Evolutionary conservation across 1,140 invertebrate genomes (phyloP).

Genomic region (Pollicipes pollicipes): DNA sequence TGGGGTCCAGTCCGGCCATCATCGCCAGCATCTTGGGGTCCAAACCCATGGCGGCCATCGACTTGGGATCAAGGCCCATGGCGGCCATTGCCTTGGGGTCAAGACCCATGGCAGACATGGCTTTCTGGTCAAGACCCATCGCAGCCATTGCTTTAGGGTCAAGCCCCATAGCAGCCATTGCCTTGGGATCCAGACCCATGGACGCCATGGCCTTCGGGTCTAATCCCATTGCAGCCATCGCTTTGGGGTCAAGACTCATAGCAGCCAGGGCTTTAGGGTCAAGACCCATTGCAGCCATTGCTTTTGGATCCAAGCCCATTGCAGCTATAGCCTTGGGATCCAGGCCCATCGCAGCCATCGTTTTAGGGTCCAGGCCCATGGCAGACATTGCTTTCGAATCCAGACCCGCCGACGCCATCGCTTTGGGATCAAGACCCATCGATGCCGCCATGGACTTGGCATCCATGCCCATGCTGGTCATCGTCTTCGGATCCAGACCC

Average conservation of each 20-base stretch:
- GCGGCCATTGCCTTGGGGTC: conserved; percentile 12
- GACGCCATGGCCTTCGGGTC: conserved; percentile 10
- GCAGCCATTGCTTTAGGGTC: conserved; percentile 10
- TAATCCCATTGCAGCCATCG: conserved; percentile 5
- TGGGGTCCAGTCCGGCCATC: conserved; percentile 12
- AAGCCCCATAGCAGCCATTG: conserved; percentile 6
- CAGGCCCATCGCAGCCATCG: conserved; percentile 13
- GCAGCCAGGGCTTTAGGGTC: conserved; percentile 13
- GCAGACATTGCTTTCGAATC: conserved; percentile 24
- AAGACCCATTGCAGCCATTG: conserved; percentile 12
- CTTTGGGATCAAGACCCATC: conserved; percentile 14
- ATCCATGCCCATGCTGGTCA: conserved; percentile 14
- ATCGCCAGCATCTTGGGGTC: conserved; percentile 14
- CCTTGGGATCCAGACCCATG: conserved; percentile 11
- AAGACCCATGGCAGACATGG: conserved; percentile 12
- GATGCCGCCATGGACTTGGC: conserved; percentile 14
- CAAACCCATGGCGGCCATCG: conserved; percentile 9
- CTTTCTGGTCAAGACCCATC: conserved; percentile 1
- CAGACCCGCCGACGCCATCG: conserved; percentile 6
- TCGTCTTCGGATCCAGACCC: conserved; percentile 12
- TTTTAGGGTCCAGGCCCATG: conserved; percentile 16
- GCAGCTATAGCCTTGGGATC: conserved; percentile 14
- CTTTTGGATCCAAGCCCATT: conserved; percentile 17
- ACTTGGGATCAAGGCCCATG: conserved; percentile 11
- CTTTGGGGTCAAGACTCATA: conserved; percentile 12